These are phyloP conservation scores for Scolopax mira DNA, from an alignment of 2,113 vertebrate genomes.

Conservation along the genomic window DNA sequence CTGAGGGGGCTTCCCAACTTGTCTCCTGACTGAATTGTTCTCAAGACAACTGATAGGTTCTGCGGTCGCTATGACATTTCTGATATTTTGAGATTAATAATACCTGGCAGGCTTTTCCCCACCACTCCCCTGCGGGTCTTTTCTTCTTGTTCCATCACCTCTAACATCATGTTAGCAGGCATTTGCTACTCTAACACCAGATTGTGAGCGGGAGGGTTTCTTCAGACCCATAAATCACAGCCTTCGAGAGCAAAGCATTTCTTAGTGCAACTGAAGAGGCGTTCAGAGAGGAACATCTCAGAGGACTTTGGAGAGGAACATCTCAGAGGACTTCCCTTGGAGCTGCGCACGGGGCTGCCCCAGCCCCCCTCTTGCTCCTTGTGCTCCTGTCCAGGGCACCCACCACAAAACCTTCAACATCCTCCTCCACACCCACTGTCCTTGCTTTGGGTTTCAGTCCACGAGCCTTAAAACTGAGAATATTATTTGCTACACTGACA, in stretches of 20 bases:
- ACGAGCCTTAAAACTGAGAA: background rate
- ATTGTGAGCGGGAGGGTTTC: fast-evolving
- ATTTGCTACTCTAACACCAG: background rate
- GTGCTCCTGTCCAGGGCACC: background rate
- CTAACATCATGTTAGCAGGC: background rate
- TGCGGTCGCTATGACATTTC: conserved; percentile 14
- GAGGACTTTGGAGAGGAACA: background rate
- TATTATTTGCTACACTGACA: background rate
- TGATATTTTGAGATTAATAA: conserved; percentile 27
- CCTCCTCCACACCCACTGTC: background rate
- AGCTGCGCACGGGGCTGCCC: background rate
- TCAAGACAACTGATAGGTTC: conserved; percentile 22
- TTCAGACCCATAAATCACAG: background rate
- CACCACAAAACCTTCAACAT: background rate
- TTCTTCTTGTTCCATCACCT: background rate
- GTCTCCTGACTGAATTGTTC: background rate
- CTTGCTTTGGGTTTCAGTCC: background rate
- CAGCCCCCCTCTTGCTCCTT: background rate
- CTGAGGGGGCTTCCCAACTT: background rate
- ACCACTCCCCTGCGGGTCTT: fast-evolving
- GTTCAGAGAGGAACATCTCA: background rate
- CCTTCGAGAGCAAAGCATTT: background rate
- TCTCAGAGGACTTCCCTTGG: background rate
- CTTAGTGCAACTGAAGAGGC: background rate
- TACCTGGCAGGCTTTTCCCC: conserved; percentile 1